Base-by-base conservation (phyloP, 1,140 invertebrate genomes). In the Drosophila orena region DNA sequence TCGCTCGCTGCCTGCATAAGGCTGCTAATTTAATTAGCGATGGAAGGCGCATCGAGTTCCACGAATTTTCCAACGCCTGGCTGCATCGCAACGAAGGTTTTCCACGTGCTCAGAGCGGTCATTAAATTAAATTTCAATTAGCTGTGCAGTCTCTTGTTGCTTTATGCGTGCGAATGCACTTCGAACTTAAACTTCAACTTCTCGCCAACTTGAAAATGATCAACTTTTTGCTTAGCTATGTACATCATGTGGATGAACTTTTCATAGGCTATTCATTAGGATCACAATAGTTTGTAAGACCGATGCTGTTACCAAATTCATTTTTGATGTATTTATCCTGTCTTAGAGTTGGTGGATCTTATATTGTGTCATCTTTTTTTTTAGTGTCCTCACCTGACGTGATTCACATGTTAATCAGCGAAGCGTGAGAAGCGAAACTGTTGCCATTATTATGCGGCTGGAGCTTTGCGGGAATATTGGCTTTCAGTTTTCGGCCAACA, bases 71-170 rank as follows among this genome's bases (percentile, higher is more conserved):
- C 27, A 59, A 62, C 59, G 59, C 37, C 27, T 59, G 59, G 59
- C 55, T 55, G 54, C 59, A 30, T 22, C 37, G 14, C 37, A 22
- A 17, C 24, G 54, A 40, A 42, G 43, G 12, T 40, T 44, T 38
- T 49, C 35, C 79, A 81, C 68, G 50, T 76, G 44, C 52, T 22
- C 12, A 35, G 35, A 37, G 20, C 12, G 42, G 30, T 42, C 47
- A 65, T 66, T 62, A 61, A 81, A 78, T 85, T 59, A 78, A 60
- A 69, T 74, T 81, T 77, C 56, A 85, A 86, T 85, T 85, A 86
- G 78, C 55, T 58, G 35, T n/a, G 35, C 75, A 59, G 54, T 58
- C 34, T 65, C 38, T 40, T 42, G 50, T 12, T 17, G 43, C 37
- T 6, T n/a, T 12, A 22, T 43, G 60, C 44, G 55, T 44, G 55